Percentiles rank a stretch among this genome's conserved stretches.
phyloP scores from a whole-genome alignment of 2,888 invertebrate genomes.

The Nomada goodeniana region DNA sequence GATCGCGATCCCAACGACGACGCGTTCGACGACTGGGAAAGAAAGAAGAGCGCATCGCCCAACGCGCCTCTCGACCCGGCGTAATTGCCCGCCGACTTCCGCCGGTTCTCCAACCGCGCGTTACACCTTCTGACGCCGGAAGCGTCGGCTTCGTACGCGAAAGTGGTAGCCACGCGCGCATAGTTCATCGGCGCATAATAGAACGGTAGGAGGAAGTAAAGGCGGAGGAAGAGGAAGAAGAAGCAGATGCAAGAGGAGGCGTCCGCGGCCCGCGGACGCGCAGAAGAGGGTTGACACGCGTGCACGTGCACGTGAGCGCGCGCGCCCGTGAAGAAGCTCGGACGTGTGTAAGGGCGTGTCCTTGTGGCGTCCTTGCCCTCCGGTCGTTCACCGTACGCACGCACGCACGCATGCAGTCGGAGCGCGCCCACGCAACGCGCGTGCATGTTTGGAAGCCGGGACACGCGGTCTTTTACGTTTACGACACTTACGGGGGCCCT shows the following conservation, averaged over 20 bases:
- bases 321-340: constrained; percentile 34
- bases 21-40: not conserved
- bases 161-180: constrained; percentile 27
- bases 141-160: constrained; percentile 18
- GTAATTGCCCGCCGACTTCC: constrained; percentile 33
- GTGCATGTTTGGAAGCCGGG: constrained; percentile 67
- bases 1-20: not conserved
- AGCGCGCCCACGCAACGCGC: constrained; percentile 60
- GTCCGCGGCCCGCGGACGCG: constrained; percentile 8
- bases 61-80: not conserved
- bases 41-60: not conserved
- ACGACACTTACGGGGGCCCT: constrained; percentile 69
- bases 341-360: constrained; percentile 76
- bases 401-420: constrained; percentile 38
- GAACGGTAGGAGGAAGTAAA: not conserved
- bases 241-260: not conserved
- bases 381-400: constrained; percentile 80
- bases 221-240: not conserved
- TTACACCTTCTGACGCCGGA: constrained; percentile 29
- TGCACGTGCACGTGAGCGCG: constrained; percentile 44
- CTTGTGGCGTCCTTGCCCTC: constrained; percentile 83
- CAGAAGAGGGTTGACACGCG: constrained; percentile 53
- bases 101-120: constrained; percentile 25
- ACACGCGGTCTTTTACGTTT: constrained; percentile 77
- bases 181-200: constrained; percentile 41